phyloP scores from a whole-genome alignment of 2,113 vertebrate species.

The Syngnathoides biaculeatus region DNA sequence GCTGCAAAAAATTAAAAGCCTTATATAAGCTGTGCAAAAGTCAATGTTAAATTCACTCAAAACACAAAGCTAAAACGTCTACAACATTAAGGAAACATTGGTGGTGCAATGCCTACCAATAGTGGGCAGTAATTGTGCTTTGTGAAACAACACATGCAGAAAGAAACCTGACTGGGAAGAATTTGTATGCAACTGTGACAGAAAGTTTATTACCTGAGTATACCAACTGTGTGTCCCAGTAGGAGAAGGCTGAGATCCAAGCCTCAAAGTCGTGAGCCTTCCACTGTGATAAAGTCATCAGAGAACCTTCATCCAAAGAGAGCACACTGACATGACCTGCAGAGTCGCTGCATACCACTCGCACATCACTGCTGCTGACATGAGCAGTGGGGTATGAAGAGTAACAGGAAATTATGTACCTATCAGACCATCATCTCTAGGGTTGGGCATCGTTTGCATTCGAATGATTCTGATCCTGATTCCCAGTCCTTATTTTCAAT shows the following conservation, averaged over 20 bases:
- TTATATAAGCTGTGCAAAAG: too few species aligned
- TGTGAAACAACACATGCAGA: background rate
- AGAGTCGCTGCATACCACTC: constrained; percentile 87
- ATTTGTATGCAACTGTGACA: background rate
- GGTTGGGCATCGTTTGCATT: too few species aligned
- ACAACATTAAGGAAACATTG: too few species aligned
- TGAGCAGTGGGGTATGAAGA: background rate
- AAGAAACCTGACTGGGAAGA: background rate
- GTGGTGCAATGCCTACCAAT: background rate
- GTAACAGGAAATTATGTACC: background rate
- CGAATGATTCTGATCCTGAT: too few species aligned
- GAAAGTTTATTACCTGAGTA: constrained; percentile 80
- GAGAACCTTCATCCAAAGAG: constrained; percentile 63
- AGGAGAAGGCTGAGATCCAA: constrained; percentile 93
- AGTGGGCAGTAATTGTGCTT: background rate
- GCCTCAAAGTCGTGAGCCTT: constrained; percentile 91
- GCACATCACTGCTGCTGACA: constrained; percentile 70
- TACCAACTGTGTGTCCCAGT: constrained; percentile 85
- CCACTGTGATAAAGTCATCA: constrained; percentile 77
- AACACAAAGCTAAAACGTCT: too few species aligned
- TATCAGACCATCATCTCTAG: background rate
- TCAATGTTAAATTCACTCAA: too few species aligned
- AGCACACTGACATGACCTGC: constrained; percentile 80
- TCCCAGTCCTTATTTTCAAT: too few species aligned
- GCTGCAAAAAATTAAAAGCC: too few species aligned